Conservation (phyloP, 2,113 vertebrate genomes). For the Atrichornis clamosus region DNA sequence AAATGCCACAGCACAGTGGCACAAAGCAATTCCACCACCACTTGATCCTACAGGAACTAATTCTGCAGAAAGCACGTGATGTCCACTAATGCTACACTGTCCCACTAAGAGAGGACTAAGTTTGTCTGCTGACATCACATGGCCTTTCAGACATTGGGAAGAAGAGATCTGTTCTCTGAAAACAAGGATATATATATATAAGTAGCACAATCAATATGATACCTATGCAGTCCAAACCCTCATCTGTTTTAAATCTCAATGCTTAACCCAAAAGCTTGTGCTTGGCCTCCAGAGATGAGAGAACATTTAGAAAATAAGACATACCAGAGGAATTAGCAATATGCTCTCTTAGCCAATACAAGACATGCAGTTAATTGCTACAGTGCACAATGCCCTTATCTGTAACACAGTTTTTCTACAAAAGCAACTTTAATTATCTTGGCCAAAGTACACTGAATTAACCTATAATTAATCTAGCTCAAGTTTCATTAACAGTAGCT, state of each 20-base stretch:
- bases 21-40: background rate
- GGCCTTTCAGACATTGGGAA: background rate
- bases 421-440: background rate
- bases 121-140: background rate
- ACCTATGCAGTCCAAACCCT: background rate
- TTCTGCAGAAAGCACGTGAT: background rate
- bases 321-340: background rate
- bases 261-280: background rate
- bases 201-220: background rate
- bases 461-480: background rate
- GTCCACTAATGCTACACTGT: background rate
- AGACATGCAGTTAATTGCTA: background rate
- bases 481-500: background rate
- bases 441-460: background rate
- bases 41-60: slow-evolving; percentile 6
- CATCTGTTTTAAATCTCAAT: background rate
- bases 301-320: background rate
- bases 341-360: background rate
- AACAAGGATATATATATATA: background rate
- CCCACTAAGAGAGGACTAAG: background rate
- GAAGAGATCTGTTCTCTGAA: background rate
- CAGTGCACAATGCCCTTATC: background rate
- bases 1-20: background rate
- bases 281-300: background rate
- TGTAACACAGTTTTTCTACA: background rate